Evolutionary conservation across 2,113 vertebrate species (phyloP).

Genomic region (Oryzias celebensis): DNA sequence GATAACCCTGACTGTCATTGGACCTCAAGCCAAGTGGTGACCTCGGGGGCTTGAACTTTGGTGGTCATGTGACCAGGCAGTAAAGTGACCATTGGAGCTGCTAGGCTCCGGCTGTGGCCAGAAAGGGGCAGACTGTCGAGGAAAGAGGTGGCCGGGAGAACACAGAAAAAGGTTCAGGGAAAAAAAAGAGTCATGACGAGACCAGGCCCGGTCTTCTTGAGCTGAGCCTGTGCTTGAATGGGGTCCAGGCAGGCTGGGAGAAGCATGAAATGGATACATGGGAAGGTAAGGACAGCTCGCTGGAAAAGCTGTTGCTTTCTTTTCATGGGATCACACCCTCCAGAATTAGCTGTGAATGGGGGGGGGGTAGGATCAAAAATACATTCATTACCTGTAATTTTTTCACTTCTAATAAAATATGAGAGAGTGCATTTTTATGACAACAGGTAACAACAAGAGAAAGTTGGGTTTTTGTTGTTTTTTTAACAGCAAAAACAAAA

Average conservation of each 20-base stretch:
- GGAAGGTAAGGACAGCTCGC: slow-evolving; percentile 82
- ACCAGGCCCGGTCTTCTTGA: slow-evolving; percentile 61
- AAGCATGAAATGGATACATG: slow-evolving; percentile 94
- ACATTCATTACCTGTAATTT: too few species aligned
- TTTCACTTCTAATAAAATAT: too few species aligned
- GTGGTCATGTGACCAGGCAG: slow-evolving; percentile 87
- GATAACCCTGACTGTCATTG: slow-evolving; percentile 90
- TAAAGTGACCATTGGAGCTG: slow-evolving; percentile 88
- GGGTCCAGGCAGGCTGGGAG: slow-evolving; percentile 77
- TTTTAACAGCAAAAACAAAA: too few species aligned
- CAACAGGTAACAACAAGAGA: too few species aligned
- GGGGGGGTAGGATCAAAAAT: not conserved
- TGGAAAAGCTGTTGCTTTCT: not conserved
- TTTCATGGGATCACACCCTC: not conserved
- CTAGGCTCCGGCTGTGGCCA: slow-evolving; percentile 73
- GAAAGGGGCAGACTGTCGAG: slow-evolving; percentile 75
- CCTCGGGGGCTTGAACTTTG: slow-evolving; percentile 93
- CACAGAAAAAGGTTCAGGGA: slow-evolving; percentile 6
- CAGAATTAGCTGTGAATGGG: slow-evolving; percentile 6
- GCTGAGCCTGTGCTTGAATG: slow-evolving; percentile 81
- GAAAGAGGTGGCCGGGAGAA: slow-evolving; percentile 58
- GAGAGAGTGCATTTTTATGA: too few species aligned
- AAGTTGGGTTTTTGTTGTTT: too few species aligned
- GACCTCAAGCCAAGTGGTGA: slow-evolving; percentile 85
- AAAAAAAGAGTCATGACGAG: slow-evolving; percentile 77